phyloP scores from a whole-genome alignment of 2,888 invertebrate genomes.

The Hirtodrosophila alboralis region DNA sequence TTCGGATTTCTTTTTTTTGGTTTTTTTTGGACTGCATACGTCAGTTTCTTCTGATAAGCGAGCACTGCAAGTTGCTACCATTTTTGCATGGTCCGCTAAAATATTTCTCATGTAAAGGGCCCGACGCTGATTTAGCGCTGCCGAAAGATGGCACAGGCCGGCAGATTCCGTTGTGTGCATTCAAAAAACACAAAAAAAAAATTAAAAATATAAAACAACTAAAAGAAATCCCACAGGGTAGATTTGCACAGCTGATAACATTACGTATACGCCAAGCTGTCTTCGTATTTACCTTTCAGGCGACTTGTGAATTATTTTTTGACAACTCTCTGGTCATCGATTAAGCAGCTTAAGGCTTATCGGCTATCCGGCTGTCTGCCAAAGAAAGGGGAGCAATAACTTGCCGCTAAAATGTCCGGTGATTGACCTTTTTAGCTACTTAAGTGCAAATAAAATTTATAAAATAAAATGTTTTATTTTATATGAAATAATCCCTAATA shows the following conservation, averaged over 20 bases:
- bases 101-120: slow-evolving; percentile 76
- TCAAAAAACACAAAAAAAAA: slow-evolving; percentile 5
- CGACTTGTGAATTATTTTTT: slow-evolving; percentile 77
- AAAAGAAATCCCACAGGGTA: slow-evolving; percentile 60
- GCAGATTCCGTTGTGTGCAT: slow-evolving; percentile 42
- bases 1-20: slow-evolving; percentile 1
- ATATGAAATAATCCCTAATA: no score
- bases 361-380: slow-evolving; percentile 59
- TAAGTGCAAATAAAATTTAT: neutral
- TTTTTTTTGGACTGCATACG: slow-evolving; percentile 55
- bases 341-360: slow-evolving; percentile 79
- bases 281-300: slow-evolving; percentile 68
- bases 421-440: slow-evolving; percentile 47
- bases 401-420: slow-evolving; percentile 27
- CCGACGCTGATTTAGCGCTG: slow-evolving; percentile 59
- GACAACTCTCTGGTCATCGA: slow-evolving; percentile 79
- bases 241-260: slow-evolving; percentile 69
- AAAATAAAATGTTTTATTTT: no score
- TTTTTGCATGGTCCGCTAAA: slow-evolving; percentile 77
- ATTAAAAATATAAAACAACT: neutral
- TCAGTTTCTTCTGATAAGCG: slow-evolving; percentile 71
- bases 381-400: slow-evolving; percentile 17
- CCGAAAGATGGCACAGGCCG: slow-evolving; percentile 4
- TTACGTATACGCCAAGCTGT: slow-evolving; percentile 75
- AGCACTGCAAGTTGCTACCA: slow-evolving; percentile 69